Evolutionary conservation across 2,113 vertebrate species (phyloP), one percentile per base, ranked within the genome.

Genomic region (Scophthalmus maximus): DNA sequence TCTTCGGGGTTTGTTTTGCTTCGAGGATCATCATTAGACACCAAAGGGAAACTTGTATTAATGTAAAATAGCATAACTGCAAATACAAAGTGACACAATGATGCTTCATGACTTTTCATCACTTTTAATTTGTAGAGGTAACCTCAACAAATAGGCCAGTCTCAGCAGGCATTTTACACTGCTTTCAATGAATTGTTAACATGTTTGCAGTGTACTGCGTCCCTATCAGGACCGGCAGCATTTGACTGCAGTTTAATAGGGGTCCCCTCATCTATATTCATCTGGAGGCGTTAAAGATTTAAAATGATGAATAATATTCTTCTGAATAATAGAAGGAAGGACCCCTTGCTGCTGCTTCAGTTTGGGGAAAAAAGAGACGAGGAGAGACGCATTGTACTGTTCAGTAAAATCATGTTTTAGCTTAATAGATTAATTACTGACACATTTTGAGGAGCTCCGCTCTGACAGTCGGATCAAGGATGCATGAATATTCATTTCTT

Each of bases 251-350:
- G 50, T 78, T 86, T 81, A 58, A 69, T 53, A 59, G 46, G 59
- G 40, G 25, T 72, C 66, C 79, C 55, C 61, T 87, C 79, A 89
- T 92, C 69, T 79, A 71, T 88, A 89, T 90, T 90, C 77, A 90
- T 91, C 57, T 60, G n/a, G 67, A 81, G 14, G 68, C 70, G 82
- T 89, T 82, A 87, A 91, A 84, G 84, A 88, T 91, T 88, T 85
- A 87, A 83, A 86, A 85, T 79, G 40, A 83, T 83, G 83, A 90
- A 90, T 84, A 90, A 89, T 89, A 73, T 75, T 49, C 46, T 20
- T 64, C 17, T 84, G 79, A 83, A 88, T 82, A 73, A 77, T 84
- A 73, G 79, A 71, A 71, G 73, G 50, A 34, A 42, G n/a, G 40
- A 42, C 65, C 57, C 56, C 44, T 56, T 46, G 34, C 64, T 8